Base-by-base conservation (phyloP, 1,140 invertebrate species). In the Drosophila sproati region DNA sequence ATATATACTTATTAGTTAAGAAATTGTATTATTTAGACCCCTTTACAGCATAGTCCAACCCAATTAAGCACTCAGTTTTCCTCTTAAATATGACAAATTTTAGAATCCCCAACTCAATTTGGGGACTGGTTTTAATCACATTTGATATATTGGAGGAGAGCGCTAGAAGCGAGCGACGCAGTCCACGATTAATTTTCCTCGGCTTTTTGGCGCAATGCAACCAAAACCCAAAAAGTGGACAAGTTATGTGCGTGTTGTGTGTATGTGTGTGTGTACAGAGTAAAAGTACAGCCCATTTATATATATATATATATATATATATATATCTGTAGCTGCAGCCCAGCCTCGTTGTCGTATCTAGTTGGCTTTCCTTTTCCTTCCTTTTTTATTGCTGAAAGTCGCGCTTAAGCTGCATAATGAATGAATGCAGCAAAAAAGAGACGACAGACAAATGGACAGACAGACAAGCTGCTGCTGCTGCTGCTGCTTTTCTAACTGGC, bases 361-460 rank as follows among this genome's bases (percentile, higher is more conserved):
- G 35, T 37, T 5, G 5, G 5, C 35, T 37, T 5, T 37, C 2
- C 35, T 8, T 5, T 7, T 45, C 4, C 35, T 39, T 57, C n/a
- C 20, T 55, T 66, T 57, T 60, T 63, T 43, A 31, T 12, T 28
- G 48, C 7, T 35, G 41, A 29, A 45, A 54, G 51, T 41, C 66
- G 70, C 85, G 70, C 85, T 89, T 88, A 88, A 88, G 85, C 85
- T 88, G 85, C 85, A 88, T 85, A 88, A 88, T 88, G 83, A 88
- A 88, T 88, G 85, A 88, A 89, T 88, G 80, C 83, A 83, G 82
- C 73, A 80, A 55, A 52, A 47, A 31, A 60, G 55, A 39, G 45
- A 35, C 52, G 41, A 59, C 28, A 45, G 39, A 7, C 39, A 47
- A n/a, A 8, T 39, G 32, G 6, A 20, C 28, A 45, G 39, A 32